Base-by-base conservation (phyloP, 2,797 vertebrate species). In the Hozukius guyotensis region DNA sequence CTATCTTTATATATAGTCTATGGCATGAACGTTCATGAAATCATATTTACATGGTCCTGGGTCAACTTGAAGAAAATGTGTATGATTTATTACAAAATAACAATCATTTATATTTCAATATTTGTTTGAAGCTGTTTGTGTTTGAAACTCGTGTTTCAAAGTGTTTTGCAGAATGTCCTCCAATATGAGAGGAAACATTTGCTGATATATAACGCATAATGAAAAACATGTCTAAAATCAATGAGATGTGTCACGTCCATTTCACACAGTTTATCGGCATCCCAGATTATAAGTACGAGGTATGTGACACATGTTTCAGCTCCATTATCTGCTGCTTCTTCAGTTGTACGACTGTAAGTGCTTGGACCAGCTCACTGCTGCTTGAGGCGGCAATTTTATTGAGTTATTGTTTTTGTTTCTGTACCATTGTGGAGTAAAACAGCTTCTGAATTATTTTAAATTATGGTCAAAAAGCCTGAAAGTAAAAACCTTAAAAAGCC, bases 241-340 rank as follows among this genome's bases (percentile, higher is more conserved):
- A 13, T 34, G 18, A 65, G 77, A 53, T 76, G 64, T 80, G 72
- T 84, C 36, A 25, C 60, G 20, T 87, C 53, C 42, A 1, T 87
- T 29, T 76, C 75, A 83, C 59, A 61, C 89, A 91, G 87, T 16
- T 72, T 76, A 4, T 85, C 86, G 3, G 25, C 87, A 0, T 29
- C 82, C 52, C 72, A 89, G 70, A 78, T 91, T 27, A n/a, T 85
- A 11, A 86, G 66, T 18, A 77, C 18, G 2, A 89, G 89, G 85
- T 91, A 89, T 11, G 89, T 89, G 59, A 68, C 14, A 0, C 10
- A 7, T 20, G n/a, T 68, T 72, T 63, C 57, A 14, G 8, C 12
- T 34, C 6, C 20, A 6, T 6, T 1, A 56, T 16, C 61, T 53
- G 75, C 72, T 69, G 65, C 80, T 86, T n/a, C 56, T 55, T 38